These are phyloP conservation scores for Zapornia atra DNA, from an alignment of 2,113 vertebrate species.

Conservation along the genomic window DNA sequence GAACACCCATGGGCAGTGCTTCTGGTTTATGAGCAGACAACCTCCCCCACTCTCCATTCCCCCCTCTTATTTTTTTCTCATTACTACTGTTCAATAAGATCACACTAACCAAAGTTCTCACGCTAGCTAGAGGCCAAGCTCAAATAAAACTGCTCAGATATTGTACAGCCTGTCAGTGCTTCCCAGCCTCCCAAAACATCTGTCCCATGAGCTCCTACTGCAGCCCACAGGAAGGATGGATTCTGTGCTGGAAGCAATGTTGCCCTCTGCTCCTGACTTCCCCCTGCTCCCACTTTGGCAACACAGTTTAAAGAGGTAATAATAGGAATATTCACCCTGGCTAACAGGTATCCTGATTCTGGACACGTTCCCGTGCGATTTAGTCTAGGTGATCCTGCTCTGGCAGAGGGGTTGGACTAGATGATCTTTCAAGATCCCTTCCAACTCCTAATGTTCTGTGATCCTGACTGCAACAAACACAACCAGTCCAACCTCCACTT, in stretches of 20 bases:
- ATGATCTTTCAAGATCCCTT: too few relatives aligned
- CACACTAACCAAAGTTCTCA: neutral
- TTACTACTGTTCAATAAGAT: neutral
- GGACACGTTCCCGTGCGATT: too few relatives aligned
- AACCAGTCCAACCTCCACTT: neutral
- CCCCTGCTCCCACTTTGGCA: neutral
- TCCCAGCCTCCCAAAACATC: neutral
- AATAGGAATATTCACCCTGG: neutral
- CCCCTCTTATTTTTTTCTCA: neutral
- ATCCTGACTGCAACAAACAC: neutral
- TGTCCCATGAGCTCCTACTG: fast-evolving
- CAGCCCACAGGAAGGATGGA: neutral
- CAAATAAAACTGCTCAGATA: neutral
- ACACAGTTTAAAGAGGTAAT: neutral
- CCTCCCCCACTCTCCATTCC: too few relatives aligned
- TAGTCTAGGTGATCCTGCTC: too few relatives aligned
- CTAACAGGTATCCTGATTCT: neutral
- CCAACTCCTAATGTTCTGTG: too few relatives aligned
- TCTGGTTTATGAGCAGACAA: neutral
- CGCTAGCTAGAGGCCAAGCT: fast-evolving
- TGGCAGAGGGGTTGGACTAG: too few relatives aligned
- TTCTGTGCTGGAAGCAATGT: fast-evolving
- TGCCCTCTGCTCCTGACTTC: neutral
- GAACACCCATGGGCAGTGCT: neutral
- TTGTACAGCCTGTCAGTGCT: fast-evolving